Percentiles rank a stretch among this genome's conserved stretches.
These are phyloP conservation scores for Oryzias javanicus DNA, from an alignment of 2,113 vertebrate species.

Conservation along the genomic window DNA sequence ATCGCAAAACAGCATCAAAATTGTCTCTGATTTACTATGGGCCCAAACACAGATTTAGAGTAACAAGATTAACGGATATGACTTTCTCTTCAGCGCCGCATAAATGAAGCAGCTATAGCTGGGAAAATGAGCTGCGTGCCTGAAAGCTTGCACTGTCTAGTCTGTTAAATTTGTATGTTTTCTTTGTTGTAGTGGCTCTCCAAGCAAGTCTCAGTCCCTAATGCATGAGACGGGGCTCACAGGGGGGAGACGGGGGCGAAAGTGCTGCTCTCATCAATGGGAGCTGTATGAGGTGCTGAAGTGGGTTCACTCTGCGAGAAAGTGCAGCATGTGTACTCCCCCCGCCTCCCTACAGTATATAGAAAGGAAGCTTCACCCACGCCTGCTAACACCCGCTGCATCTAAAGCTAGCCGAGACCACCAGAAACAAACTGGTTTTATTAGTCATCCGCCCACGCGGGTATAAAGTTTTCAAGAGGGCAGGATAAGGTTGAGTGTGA, in stretches of 20 bases:
- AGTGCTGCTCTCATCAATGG: constrained; percentile 66
- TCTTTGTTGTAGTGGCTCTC: constrained; percentile 33
- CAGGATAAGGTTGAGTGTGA: constrained; percentile 33
- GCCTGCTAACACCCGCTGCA: constrained; percentile 30
- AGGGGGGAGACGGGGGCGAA: constrained; percentile 52
- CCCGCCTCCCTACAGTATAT: constrained; percentile 52
- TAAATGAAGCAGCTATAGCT: constrained; percentile 8
- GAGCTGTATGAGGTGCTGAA: constrained; percentile 53
- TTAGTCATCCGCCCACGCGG: constrained; percentile 65
- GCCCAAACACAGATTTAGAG: neutral
- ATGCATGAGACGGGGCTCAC: constrained; percentile 57
- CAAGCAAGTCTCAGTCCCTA: constrained; percentile 38
- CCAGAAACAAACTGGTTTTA: constrained; percentile 55
- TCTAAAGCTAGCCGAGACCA: constrained; percentile 51
- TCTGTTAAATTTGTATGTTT: constrained; percentile 34
- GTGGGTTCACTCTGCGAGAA: constrained; percentile 57
- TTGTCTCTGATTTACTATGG: too few species aligned
- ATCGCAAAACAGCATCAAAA: too few species aligned
- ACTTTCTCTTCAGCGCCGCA: neutral
- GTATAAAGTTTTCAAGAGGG: constrained; percentile 53
- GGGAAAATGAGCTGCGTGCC: constrained; percentile 15
- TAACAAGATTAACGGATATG: neutral
- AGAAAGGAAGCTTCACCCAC: constrained; percentile 21
- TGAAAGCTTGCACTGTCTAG: constrained; percentile 14
- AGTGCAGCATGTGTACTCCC: constrained; percentile 59